These are phyloP conservation scores for Sarcoramphus papa DNA, from an alignment of 2,797 vertebrate species.

Conservation along the genomic window DNA sequence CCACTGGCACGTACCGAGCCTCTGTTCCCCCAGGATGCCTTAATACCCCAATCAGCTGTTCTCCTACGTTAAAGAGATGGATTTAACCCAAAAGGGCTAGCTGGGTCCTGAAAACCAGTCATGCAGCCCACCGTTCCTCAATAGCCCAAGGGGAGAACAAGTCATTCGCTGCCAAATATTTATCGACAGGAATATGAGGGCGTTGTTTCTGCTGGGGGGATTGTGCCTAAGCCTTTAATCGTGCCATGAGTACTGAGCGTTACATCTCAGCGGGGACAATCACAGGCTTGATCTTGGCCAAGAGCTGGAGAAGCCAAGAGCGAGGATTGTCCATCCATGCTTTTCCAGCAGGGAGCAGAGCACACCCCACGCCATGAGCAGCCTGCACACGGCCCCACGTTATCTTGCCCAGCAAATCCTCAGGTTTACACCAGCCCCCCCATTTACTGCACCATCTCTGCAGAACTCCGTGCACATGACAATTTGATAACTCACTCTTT, in stretches of 20 bases:
- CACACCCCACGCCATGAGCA: not conserved
- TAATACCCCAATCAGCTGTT: conserved; percentile 17
- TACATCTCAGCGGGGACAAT: not conserved
- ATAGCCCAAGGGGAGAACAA: not conserved
- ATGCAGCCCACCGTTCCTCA: not conserved
- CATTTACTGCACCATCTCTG: not conserved
- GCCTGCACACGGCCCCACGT: accelerated
- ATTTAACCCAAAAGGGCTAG: not conserved
- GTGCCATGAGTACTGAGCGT: accelerated
- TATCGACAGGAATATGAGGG: not conserved
- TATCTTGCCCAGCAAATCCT: not conserved
- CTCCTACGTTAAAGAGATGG: not conserved
- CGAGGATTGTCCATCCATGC: not conserved
- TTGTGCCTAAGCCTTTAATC: not conserved
- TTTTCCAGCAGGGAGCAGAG: not conserved
- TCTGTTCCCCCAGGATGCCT: not conserved
- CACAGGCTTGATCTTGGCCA: not conserved
- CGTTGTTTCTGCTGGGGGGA: not conserved
- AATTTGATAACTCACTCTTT: not conserved
- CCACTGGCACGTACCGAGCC: not conserved
- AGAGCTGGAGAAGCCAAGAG: not conserved
- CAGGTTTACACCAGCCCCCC: not conserved
- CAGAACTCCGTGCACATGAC: not conserved
- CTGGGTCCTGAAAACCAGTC: not conserved
- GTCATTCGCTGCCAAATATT: not conserved